Evolutionary conservation across 2,113 vertebrate species (phyloP).

Genomic region (Bostrychus sinensis): DNA sequence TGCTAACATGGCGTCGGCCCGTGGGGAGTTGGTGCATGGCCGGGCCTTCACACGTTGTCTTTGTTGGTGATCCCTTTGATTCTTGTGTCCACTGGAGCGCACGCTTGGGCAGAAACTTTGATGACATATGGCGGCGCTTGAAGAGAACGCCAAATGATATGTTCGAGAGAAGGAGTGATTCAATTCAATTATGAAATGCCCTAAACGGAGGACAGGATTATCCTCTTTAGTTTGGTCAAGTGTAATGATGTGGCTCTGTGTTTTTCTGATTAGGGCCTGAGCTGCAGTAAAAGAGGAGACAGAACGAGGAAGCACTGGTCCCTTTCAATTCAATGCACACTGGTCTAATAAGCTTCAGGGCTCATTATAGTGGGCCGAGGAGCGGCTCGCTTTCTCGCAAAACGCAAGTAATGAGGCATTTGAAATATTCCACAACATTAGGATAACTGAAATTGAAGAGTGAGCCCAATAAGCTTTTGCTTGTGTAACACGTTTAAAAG

Average conservation of each 20-base stretch:
- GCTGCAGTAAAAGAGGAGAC: constrained; percentile 48
- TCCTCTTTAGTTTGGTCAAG: constrained; percentile 66
- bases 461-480: constrained; percentile 65
- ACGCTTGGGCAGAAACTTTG: background rate
- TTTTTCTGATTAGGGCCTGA: constrained; percentile 69
- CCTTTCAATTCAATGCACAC: constrained; percentile 69
- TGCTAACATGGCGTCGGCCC: constrained; percentile 6
- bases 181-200: constrained; percentile 65
- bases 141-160: constrained; percentile 37
- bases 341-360: constrained; percentile 72
- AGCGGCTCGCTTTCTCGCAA: constrained; percentile 62
- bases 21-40: constrained; percentile 10
- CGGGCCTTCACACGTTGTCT: constrained; percentile 4
- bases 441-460: constrained; percentile 70
- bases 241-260: constrained; percentile 76
- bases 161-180: constrained; percentile 53
- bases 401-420: constrained; percentile 78
- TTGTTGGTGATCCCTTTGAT: constrained; percentile 5
- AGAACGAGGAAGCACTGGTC: constrained; percentile 38
- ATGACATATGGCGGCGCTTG: constrained; percentile 14
- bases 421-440: constrained; percentile 78
- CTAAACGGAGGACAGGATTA: constrained; percentile 65
- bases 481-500: constrained; percentile 67
- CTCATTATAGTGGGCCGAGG: constrained; percentile 71
- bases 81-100: constrained; percentile 11